A percentile compares a stretch with the other conserved stretches of the same genome.
Evolutionary conservation across 2,113 vertebrate genomes (phyloP).

Genomic region (Psammodynastes pulverulentus): DNA sequence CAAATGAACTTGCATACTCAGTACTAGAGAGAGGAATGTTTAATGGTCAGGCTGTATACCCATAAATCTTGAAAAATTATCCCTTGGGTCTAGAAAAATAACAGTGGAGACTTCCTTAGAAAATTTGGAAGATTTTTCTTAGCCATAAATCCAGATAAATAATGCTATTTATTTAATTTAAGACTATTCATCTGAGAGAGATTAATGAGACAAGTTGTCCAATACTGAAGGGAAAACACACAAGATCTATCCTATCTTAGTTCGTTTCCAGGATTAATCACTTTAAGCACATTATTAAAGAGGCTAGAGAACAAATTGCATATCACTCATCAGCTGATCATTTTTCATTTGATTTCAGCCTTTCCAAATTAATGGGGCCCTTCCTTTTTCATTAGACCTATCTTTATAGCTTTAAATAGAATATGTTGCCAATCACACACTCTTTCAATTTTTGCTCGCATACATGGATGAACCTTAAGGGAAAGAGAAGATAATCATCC

Average conservation of each 20-base stretch:
- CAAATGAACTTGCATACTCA: conserved; percentile 16
- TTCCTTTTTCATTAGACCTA: conserved; percentile 54
- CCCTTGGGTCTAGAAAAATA: conserved; percentile 37
- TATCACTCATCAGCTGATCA: conserved; percentile 59
- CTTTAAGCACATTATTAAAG: conserved; percentile 62
- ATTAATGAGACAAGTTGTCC: conserved; percentile 64
- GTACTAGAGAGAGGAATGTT: conserved; percentile 32
- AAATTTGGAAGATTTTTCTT: conserved; percentile 14
- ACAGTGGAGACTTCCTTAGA: conserved; percentile 41
- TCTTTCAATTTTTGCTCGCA: conserved; percentile 12
- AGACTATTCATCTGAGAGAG: conserved; percentile 36
- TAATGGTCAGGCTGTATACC: conserved; percentile 37
- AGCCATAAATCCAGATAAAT: conserved; percentile 58
- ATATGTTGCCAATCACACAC: conserved; percentile 32
- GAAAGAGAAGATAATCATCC: conserved; percentile 9
- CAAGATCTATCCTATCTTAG: conserved; percentile 57
- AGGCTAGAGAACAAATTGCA: conserved; percentile 58
- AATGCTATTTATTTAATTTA: conserved; percentile 62
- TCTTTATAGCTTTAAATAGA: conserved; percentile 35
- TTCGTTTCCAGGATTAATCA: conserved; percentile 61
- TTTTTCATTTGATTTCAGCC: conserved; percentile 64
- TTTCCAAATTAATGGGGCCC: conserved; percentile 60
- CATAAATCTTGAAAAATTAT: conserved; percentile 38
- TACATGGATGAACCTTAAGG: conserved; percentile 24
- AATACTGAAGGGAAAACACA: conserved; percentile 49